phyloP scores from a whole-genome alignment of 2,113 vertebrate species.

The Scomber colias region DNA sequence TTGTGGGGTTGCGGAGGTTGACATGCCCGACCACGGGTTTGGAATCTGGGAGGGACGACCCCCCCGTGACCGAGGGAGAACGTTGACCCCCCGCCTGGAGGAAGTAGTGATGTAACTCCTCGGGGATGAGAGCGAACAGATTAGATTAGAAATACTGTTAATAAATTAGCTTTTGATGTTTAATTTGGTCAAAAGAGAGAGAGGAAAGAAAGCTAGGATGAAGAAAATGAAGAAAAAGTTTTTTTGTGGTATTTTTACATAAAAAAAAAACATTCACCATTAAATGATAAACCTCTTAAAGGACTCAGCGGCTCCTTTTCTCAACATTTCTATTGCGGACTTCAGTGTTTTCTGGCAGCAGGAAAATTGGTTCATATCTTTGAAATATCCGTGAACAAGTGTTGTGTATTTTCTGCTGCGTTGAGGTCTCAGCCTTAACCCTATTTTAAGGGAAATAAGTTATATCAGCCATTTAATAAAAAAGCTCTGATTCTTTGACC shows the following conservation, averaged over 20 bases:
- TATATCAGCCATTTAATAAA: neutral
- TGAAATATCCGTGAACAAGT: too few species aligned
- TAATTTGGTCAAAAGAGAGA: constrained; percentile 1
- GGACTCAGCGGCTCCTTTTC: neutral
- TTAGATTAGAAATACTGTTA: constrained; percentile 42
- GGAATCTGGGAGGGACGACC: constrained; percentile 44
- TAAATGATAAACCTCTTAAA: too few species aligned
- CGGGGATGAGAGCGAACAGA: constrained; percentile 31
- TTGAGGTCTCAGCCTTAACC: neutral
- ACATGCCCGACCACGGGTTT: constrained; percentile 3
- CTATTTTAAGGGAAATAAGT: neutral
- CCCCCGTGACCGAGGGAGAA: constrained; percentile 24
- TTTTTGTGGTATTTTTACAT: neutral
- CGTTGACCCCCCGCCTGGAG: constrained; percentile 50
- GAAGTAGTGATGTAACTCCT: constrained; percentile 69
- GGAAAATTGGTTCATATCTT: too few species aligned
- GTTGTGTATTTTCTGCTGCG: neutral
- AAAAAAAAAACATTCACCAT: too few species aligned
- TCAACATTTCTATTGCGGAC: neutral
- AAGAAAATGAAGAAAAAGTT: neutral
- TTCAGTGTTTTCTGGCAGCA: too few species aligned
- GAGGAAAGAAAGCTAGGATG: neutral
- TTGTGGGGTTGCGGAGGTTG: constrained; percentile 42
- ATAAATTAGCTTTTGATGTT: constrained; percentile 30
- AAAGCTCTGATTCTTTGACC: neutral